These are phyloP conservation scores for Liasis olivaceus DNA, from an alignment of 2,797 vertebrate genomes.

Conservation along the genomic window DNA sequence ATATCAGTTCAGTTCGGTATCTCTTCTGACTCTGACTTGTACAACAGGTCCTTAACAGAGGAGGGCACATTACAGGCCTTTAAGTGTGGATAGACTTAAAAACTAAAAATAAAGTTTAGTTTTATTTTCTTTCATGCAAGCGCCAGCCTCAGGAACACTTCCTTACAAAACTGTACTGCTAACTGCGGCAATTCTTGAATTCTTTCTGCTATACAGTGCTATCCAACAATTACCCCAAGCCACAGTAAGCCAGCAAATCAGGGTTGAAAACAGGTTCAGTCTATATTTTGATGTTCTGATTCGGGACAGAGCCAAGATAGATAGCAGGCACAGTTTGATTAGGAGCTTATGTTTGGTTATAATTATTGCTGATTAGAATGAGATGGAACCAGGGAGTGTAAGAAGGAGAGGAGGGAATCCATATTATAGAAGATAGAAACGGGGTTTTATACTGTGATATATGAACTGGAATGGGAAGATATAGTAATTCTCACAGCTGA, in stretches of 20 bases:
- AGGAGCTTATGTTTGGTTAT: background rate
- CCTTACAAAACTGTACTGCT: background rate
- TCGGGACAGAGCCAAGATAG: background rate
- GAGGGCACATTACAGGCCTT: no score
- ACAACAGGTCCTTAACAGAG: no score
- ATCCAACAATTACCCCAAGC: background rate
- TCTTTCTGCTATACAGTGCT: background rate
- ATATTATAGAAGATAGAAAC: background rate
- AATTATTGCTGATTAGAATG: background rate
- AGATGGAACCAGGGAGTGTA: background rate
- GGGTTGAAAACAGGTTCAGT: background rate
- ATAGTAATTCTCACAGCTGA: background rate
- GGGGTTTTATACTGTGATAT: background rate
- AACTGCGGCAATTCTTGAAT: background rate
- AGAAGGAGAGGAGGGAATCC: background rate
- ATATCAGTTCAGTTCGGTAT: no score
- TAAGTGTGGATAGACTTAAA: no score
- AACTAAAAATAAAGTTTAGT: background rate
- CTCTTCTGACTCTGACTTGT: no score
- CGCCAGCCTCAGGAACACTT: background rate
- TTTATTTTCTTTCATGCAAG: background rate
- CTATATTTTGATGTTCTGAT: background rate
- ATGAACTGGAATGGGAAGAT: background rate
- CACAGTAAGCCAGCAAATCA: background rate
- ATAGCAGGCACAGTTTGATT: background rate